phyloP scores from a whole-genome alignment of 2,113 vertebrate genomes.

The Gasterosteus nipponicus region DNA sequence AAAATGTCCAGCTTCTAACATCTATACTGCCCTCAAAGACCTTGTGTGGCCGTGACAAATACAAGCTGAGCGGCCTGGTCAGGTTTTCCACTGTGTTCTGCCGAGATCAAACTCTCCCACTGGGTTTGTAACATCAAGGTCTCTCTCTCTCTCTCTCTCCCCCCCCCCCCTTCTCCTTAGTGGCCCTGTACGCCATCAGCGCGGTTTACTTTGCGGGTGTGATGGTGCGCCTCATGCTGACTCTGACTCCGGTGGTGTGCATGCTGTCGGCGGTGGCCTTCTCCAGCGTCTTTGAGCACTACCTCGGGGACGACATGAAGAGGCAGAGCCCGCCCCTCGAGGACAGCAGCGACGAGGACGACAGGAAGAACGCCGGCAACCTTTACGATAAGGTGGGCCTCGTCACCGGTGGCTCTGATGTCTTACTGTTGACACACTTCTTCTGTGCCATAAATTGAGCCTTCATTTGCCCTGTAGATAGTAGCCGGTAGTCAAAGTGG shows the following conservation, averaged over 20 bases:
- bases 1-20: no score
- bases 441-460: no score
- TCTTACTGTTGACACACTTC: no score
- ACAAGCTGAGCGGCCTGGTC: not conserved
- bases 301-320: conserved; percentile 93
- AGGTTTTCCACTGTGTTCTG: not conserved
- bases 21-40: no score
- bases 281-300: conserved; percentile 94
- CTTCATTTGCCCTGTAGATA: no score
- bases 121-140: not conserved
- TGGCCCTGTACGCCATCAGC: conserved; percentile 92
- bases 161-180: conserved; percentile 65
- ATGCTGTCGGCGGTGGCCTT: conserved; percentile 95
- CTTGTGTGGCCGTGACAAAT: no score
- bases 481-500: no score
- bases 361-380: conserved; percentile 91
- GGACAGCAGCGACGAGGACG: conserved; percentile 95
- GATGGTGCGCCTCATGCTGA: conserved; percentile 95
- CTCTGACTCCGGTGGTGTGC: conserved; percentile 94
- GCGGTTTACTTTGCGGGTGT: conserved; percentile 93
- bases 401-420: not conserved
- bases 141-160: not conserved
- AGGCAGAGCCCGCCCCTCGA: conserved; percentile 90
- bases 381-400: conserved; percentile 85
- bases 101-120: not conserved